Base-by-base conservation (phyloP, 1,140 invertebrate genomes). In the Lasioglossum baleicum region DNA sequence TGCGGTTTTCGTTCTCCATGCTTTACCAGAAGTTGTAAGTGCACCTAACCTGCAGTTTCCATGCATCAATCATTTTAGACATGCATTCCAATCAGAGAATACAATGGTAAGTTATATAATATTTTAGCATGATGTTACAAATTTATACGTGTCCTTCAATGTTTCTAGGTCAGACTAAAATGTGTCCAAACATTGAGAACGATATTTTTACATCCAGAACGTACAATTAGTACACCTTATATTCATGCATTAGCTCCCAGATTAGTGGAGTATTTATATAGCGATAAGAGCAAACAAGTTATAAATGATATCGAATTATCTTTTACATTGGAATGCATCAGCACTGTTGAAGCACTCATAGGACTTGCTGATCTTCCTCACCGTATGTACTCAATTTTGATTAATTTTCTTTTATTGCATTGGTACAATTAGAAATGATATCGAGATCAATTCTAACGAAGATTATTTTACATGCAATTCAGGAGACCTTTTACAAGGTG, bases 51-150 rank as follows among this genome's bases (percentile, higher is more conserved):
- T 99, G 44, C 97, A 98, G 90, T 98, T 97, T 93, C 98, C 98
- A 2, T 98, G 97, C 88, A 97, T 99, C 82, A 98, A 99, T 94
- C 96, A 99, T 83, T 98, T 99, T 90, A 94, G 97, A 67, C 96
- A 97, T 83, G 97, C 97, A 86, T 95, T 99, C 81, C 96, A 98
- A 88, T 96, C 95, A 20, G 91, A 95, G 11, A 95, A 96, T 90
- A 93, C 95, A 56, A 92, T 95, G 89, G 97, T 98, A 91, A 93
- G 92, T 91, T 40, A 56, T 63, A 35, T 8, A 44, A 65, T n/a
- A 7, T 42, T 53, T 66, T 63, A 73, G 68, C 75, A 22, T 58
- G 31, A 42, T 69, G 26, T 26, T 26, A 61, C 70, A 53, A 70
- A 73, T 71, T 79, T 67, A 71, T 22, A 22, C 40, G 7, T 5